Conservation (phyloP, 2,113 vertebrate genomes). For the Thunnus maccoyii region DNA sequence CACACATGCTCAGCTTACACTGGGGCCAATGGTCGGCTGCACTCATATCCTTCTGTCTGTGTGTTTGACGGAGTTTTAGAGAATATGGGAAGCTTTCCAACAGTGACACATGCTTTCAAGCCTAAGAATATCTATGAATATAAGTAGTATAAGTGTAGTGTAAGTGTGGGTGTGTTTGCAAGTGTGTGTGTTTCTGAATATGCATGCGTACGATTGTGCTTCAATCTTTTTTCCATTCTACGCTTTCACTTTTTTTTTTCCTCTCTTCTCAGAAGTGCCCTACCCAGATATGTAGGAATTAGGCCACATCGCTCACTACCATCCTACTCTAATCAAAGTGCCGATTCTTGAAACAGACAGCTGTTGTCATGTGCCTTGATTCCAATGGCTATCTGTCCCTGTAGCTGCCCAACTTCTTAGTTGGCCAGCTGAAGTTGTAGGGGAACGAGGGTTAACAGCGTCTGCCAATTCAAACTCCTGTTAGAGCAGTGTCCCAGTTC, state of each 20-base stretch:
- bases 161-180: conserved; percentile 60
- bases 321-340: conserved; percentile 86
- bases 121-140: conserved; percentile 68
- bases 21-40: conserved; percentile 55
- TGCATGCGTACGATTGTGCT: conserved; percentile 57
- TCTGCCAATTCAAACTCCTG: conserved; percentile 57
- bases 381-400: conserved; percentile 82
- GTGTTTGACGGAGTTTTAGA: conserved; percentile 65
- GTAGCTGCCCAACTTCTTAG: conserved; percentile 74
- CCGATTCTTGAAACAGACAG: conserved; percentile 88
- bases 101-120: conserved; percentile 77
- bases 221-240: conserved; percentile 73
- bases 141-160: conserved; percentile 44
- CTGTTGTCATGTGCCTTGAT: conserved; percentile 87
- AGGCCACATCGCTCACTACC: conserved; percentile 81
- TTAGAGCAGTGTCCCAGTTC: conserved; percentile 39
- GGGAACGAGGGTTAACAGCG: conserved; percentile 65
- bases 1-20: conserved; percentile 67
- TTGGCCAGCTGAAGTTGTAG: conserved; percentile 74
- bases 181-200: conserved; percentile 60
- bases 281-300: conserved; percentile 86
- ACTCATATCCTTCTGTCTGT: conserved; percentile 57
- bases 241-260: conserved; percentile 46
- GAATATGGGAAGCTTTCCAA: conserved; percentile 79
- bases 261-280: conserved; percentile 78